Conservation (phyloP, 2,888 invertebrate genomes). For the Zelleria hepariella region DNA sequence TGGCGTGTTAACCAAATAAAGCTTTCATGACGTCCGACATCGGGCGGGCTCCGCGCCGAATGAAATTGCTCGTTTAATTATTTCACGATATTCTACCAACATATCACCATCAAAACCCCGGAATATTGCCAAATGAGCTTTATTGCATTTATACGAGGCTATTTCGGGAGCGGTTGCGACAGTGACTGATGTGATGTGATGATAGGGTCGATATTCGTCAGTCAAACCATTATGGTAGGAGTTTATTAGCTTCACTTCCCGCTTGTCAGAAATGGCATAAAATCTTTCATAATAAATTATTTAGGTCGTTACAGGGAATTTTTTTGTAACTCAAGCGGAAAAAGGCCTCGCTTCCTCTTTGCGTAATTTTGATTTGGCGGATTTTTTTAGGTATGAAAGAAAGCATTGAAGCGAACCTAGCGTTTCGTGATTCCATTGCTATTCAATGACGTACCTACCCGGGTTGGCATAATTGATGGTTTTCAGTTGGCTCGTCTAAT, state of each 20-base stretch:
- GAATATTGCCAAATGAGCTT: background rate
- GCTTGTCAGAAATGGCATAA: background rate
- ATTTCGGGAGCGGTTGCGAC: background rate
- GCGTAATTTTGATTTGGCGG: too few species aligned
- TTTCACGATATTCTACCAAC: constrained; percentile 8
- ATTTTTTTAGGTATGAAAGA: background rate
- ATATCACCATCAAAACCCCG: background rate
- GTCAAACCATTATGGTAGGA: background rate
- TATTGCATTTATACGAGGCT: constrained; percentile 1
- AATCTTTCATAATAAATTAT: too few species aligned
- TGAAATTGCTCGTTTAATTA: constrained; percentile 31
- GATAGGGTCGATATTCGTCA: background rate
- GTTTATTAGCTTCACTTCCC: background rate
- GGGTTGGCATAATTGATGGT: background rate
- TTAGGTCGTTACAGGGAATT: background rate
- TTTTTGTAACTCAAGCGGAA: background rate
- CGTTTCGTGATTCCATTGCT: background rate
- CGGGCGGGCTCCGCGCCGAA: constrained; percentile 18
- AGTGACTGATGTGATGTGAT: background rate
- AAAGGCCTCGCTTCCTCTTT: background rate
- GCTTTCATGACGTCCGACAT: constrained; percentile 33
- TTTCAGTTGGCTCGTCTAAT: background rate
- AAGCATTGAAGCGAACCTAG: background rate
- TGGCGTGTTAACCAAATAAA: constrained; percentile 30
- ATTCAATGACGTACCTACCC: background rate